Conservation (phyloP, 2,113 vertebrate species). For the Brachypteracias leptosomus region DNA sequence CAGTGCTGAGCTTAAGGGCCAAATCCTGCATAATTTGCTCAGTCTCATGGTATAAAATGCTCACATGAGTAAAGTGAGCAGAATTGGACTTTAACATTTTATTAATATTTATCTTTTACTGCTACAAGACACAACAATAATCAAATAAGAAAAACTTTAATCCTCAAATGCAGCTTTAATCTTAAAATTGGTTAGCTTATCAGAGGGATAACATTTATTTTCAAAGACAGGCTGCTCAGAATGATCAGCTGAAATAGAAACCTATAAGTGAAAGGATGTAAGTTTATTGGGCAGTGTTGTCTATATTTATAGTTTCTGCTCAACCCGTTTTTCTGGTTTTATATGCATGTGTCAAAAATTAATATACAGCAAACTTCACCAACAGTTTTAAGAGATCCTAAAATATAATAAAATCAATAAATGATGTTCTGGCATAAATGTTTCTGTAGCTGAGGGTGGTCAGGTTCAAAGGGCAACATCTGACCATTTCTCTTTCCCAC, state of each 20-base stretch:
- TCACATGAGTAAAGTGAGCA: not conserved
- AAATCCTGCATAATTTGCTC: not conserved
- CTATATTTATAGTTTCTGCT: slow-evolving; percentile 59
- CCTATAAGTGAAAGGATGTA: slow-evolving; percentile 24
- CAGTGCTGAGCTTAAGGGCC: not conserved
- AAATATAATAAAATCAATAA: slow-evolving; percentile 73
- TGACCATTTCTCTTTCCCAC: slow-evolving; percentile 86
- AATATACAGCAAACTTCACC: slow-evolving; percentile 51
- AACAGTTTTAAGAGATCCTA: slow-evolving; percentile 57
- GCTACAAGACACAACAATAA: slow-evolving; percentile 24
- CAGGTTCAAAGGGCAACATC: slow-evolving; percentile 84
- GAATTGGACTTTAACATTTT: slow-evolving; percentile 31
- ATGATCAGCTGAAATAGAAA: slow-evolving; percentile 49
- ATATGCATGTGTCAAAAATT: slow-evolving; percentile 53
- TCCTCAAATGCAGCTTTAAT: slow-evolving; percentile 60
- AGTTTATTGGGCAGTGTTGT: slow-evolving; percentile 49
- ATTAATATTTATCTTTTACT: slow-evolving; percentile 46
- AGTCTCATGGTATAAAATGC: not conserved
- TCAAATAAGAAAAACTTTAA: slow-evolving; percentile 62
- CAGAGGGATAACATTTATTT: slow-evolving; percentile 53
- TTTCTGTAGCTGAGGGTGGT: slow-evolving; percentile 64
- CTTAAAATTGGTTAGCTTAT: slow-evolving; percentile 62
- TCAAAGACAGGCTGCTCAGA: slow-evolving; percentile 39
- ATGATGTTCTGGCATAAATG: slow-evolving; percentile 51
- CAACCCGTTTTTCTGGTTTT: slow-evolving; percentile 46